A percentile compares a stretch with the other conserved stretches of the same genome.
Conservation (phyloP, 2,113 vertebrate genomes). For the Brachirus orientalis region DNA sequence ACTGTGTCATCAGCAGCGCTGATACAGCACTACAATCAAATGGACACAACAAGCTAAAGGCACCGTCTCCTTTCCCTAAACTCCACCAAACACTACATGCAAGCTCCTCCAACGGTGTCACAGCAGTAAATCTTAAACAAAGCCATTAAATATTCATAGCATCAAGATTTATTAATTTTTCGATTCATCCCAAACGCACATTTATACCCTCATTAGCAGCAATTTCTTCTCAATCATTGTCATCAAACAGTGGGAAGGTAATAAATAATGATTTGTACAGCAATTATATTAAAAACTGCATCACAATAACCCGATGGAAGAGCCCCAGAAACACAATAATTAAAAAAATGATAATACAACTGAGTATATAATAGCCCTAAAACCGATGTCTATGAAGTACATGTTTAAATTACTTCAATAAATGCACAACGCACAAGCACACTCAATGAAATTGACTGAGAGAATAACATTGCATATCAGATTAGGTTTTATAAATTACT, state of each 20-base stretch:
- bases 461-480: not conserved
- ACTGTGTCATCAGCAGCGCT: conserved; percentile 15
- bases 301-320: not conserved
- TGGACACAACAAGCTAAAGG: too few species aligned
- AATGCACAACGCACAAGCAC: not conserved
- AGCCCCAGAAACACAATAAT: not conserved
- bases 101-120: not conserved
- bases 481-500: not conserved
- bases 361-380: not conserved
- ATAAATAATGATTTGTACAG: not conserved
- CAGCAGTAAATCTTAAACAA: not conserved
- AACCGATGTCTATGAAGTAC: not conserved
- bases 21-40: not conserved
- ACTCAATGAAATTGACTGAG: not conserved
- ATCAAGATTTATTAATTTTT: not conserved
- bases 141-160: not conserved
- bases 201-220: conserved; percentile 3
- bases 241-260: conserved; percentile 1
- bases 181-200: conserved; percentile 3
- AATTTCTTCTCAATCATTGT: not conserved
- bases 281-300: not conserved
- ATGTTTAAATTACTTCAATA: not conserved
- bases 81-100: not conserved
- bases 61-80: not conserved
- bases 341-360: not conserved